Base-by-base conservation (phyloP, 2,797 vertebrate species). In the Carapus acus region DNA sequence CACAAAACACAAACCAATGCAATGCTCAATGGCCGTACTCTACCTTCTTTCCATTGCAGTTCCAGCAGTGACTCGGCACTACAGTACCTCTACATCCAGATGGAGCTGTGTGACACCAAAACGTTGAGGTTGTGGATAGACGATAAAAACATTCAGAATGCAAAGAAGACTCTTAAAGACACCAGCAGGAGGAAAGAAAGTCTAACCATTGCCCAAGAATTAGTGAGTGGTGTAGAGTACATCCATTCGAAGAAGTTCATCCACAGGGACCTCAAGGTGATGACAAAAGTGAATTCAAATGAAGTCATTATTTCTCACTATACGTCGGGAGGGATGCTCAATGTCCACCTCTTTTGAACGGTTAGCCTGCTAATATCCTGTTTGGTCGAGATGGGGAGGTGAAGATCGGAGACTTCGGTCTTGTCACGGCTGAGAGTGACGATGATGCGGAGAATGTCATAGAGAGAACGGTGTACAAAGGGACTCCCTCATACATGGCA, bases 381-480 rank as follows among this genome's bases (percentile, higher is more conserved):
- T 81, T 97, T 76, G 86, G 87, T 6, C 20, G 0, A 14, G 47
- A 83, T 6, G 57, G 67, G 36, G 38, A 59, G 21, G 74, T 94
- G 67, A 97, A 97, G 87, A 95, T 97, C 21, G 93, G 90, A 3
- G 94, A 97, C 77, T 96, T 97, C 1, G 93, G 94, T 52, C 88
- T 97, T n/a, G 92, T 86, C 54, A 91, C 92, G n/a, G 65, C 68
- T 17, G 67, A 76, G 54, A 42, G 57, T 1, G 49, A 48, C 29
- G 68, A 77, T 0, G 58, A 70, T 36, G 71, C 71, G 36, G 67
- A 61, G 4, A 75, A 22, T 20, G n/a, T 54, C 34, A 5, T 69
- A 4, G 64, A 81, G 7, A 85, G 86, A 60, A 90, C 90, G 0
- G 44, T 11, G 20, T 0, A 2, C 2, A 75, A 0, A 39, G 94